Conservation (phyloP, 2,888 invertebrate species). For the Ypsolopha sequella region DNA sequence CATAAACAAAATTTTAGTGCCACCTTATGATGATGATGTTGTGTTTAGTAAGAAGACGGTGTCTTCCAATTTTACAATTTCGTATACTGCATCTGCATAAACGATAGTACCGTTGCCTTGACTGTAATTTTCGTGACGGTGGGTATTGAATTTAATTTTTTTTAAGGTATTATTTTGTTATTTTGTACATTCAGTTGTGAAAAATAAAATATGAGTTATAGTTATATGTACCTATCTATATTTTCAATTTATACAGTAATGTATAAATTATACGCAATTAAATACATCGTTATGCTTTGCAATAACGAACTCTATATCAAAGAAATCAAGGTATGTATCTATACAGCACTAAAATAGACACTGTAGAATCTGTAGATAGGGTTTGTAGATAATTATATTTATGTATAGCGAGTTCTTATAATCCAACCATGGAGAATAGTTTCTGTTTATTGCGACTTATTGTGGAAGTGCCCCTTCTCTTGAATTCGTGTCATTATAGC, state of each 20-base stretch:
- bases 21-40: background rate
- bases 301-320: background rate
- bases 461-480: conserved; percentile 27
- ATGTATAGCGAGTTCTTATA: conserved; percentile 47
- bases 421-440: conserved; percentile 40
- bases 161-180: too few relatives aligned
- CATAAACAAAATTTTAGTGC: background rate
- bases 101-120: background rate
- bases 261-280: background rate
- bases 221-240: background rate
- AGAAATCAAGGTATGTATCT: background rate
- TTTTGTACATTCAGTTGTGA: too few relatives aligned
- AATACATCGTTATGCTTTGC: background rate
- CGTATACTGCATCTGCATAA: background rate
- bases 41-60: background rate
- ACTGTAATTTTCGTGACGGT: background rate
- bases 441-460: conserved; percentile 20
- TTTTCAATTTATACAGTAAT: background rate
- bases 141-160: background rate
- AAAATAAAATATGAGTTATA: background rate
- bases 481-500: conserved; percentile 27
- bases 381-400: conserved; percentile 12
- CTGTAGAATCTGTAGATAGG: conserved; percentile 1
- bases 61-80: conserved; percentile 2
- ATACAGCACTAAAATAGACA: background rate